Conservation (phyloP, 2,888 invertebrate genomes). For the Conchocele bisecta region DNA sequence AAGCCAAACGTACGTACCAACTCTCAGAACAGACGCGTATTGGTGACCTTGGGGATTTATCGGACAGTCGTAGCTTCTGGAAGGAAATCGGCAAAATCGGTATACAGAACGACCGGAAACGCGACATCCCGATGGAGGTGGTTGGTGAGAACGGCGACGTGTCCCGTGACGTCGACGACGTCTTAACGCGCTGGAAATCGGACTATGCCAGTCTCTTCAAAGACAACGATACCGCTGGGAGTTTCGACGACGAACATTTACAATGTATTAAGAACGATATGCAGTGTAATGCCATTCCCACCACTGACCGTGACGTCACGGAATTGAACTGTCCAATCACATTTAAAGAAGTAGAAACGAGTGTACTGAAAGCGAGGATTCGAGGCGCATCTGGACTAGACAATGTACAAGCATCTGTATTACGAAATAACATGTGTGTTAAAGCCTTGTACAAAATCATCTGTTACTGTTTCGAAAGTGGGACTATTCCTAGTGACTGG, state of each 20-base stretch:
- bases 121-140: slow-evolving; percentile 18
- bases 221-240: neutral
- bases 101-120: slow-evolving; percentile 3
- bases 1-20: slow-evolving; percentile 19
- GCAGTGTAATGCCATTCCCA: neutral
- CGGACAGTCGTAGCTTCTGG: slow-evolving; percentile 14
- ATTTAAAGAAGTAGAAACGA: neutral
- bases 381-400: neutral
- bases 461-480: neutral
- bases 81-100: slow-evolving; percentile 21
- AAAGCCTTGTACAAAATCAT: neutral
- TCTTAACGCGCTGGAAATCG: slow-evolving; percentile 3
- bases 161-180: neutral
- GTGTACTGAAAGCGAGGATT: neutral
- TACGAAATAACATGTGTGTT: neutral
- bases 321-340: neutral
- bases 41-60: neutral
- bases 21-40: neutral
- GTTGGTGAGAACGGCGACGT: neutral
- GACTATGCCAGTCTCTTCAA: neutral
- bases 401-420: neutral
- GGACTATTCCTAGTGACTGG: neutral
- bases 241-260: neutral
- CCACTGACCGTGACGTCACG: neutral
- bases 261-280: neutral